phyloP scores from a whole-genome alignment of 2,888 invertebrate genomes.

The Lacanobia oleracea region DNA sequence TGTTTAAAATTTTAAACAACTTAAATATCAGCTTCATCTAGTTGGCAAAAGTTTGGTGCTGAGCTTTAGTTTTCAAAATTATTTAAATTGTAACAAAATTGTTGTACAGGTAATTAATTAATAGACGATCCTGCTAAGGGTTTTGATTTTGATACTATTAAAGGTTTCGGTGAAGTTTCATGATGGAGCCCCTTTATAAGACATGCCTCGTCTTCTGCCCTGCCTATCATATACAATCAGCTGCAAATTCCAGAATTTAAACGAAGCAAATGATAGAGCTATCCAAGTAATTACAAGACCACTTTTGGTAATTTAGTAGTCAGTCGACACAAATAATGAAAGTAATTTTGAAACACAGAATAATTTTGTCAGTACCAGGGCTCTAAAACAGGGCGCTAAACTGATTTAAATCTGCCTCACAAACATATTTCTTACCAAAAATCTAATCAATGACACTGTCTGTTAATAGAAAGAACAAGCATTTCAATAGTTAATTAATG shows the following conservation, averaged over 20 bases:
- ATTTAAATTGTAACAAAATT: slow-evolving; percentile 33
- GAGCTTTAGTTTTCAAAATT: slow-evolving; percentile 28
- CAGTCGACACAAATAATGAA: neutral
- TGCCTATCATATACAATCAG: neutral
- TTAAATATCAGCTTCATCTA: slow-evolving; percentile 57
- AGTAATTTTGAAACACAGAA: neutral
- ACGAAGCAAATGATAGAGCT: neutral
- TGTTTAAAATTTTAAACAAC: slow-evolving; percentile 58
- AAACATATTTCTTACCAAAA: neutral
- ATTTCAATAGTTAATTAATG: slow-evolving; percentile 41
- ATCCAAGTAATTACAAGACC: neutral
- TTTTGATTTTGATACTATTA: neutral
- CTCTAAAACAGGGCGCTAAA: too few species aligned
- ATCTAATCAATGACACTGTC: neutral
- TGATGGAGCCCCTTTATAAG: neutral
- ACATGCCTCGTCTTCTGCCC: neutral
- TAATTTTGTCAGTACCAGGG: neutral
- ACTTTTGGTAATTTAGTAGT: neutral
- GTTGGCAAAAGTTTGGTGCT: slow-evolving; percentile 29
- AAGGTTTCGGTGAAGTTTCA: too few species aligned
- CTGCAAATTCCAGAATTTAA: neutral
- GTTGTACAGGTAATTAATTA: slow-evolving; percentile 27
- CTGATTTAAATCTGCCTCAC: too few species aligned
- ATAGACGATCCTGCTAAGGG: neutral
- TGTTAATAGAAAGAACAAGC: neutral